These are phyloP conservation scores for Sula dactylatra DNA, from an alignment of 2,113 vertebrate genomes.

Conservation along the genomic window DNA sequence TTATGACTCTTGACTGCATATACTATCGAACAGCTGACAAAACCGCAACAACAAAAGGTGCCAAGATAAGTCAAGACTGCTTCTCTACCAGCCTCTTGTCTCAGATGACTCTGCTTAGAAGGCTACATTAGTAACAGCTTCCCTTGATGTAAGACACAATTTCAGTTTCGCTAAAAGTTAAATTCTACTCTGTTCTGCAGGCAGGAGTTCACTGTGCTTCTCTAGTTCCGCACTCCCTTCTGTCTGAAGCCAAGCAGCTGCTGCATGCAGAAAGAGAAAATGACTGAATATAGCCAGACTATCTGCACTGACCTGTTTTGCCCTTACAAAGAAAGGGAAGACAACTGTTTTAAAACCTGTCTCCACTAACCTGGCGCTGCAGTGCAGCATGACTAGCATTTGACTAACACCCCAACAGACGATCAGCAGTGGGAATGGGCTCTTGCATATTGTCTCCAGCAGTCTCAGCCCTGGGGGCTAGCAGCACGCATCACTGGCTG, in stretches of 20 bases:
- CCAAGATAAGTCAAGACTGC: not conserved
- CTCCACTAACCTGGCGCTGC: not conserved
- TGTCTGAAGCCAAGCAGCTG: not conserved
- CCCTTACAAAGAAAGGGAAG: not conserved
- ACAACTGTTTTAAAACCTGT: not conserved
- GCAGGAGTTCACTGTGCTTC: not conserved
- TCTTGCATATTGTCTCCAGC: not conserved
- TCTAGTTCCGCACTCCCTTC: not conserved
- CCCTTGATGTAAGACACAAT: not conserved
- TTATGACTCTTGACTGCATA: not conserved
- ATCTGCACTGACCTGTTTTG: not conserved
- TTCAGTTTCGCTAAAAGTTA: not conserved
- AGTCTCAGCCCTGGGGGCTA: not conserved
- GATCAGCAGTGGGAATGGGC: not conserved
- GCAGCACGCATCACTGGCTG: not conserved
- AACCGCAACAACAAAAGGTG: not conserved
- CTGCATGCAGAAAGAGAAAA: not conserved
- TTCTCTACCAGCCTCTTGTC: not conserved
- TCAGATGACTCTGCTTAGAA: not conserved
- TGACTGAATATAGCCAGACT: not conserved
- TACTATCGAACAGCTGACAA: not conserved
- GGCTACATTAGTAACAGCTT: not conserved
- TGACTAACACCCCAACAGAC: not conserved
- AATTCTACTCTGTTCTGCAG: not conserved
- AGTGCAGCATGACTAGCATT: not conserved